Evolutionary conservation across 2,113 vertebrate genomes (phyloP).

Genomic region (Stercorarius parasiticus): DNA sequence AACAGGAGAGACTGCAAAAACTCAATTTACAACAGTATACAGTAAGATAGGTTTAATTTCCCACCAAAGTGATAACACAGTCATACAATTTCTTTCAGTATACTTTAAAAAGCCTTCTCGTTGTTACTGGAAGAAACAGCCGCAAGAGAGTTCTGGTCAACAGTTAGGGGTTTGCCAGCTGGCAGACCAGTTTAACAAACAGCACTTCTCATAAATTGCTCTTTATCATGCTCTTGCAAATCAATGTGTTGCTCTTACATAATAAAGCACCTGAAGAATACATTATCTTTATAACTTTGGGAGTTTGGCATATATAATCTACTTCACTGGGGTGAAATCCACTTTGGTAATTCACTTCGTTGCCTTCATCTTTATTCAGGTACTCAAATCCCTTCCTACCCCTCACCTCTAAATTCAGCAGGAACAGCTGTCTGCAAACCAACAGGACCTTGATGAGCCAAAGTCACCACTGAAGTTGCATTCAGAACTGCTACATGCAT

Average conservation of each 20-base stretch:
- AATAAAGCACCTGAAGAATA: constrained; percentile 11
- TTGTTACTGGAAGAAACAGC: background rate
- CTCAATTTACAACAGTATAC: background rate
- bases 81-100: background rate
- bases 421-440: background rate
- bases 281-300: background rate
- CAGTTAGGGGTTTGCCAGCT: no score
- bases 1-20: background rate
- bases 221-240: background rate
- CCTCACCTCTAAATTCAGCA: background rate
- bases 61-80: background rate
- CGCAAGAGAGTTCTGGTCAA: no score
- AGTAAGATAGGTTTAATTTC: background rate
- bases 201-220: background rate
- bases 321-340: background rate
- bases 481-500: background rate
- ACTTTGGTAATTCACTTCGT: background rate
- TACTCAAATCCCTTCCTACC: background rate
- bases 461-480: background rate
- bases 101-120: background rate
- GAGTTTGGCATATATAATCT: background rate
- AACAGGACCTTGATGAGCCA: background rate
- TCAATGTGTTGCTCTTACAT: background rate
- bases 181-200: background rate
- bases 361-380: background rate